Conservation (phyloP, 64 coral and sea anemone species). For the Cladopsammia gracilis region DNA sequence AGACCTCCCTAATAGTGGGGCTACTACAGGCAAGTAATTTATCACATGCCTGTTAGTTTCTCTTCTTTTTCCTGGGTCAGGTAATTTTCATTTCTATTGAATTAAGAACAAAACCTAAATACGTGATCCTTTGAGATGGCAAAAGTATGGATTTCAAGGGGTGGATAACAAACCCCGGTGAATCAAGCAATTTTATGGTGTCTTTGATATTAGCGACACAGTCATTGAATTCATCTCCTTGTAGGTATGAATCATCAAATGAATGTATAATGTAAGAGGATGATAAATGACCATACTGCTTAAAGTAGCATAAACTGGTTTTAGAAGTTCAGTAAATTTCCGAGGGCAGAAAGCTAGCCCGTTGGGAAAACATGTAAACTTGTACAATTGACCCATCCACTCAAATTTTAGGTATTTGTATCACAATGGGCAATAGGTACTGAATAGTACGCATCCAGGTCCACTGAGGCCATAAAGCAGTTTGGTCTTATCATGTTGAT, state of each 20-base stretch:
- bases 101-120: slow-evolving; percentile 53
- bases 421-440: slow-evolving; percentile 21
- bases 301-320: slow-evolving; percentile 44
- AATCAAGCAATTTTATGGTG: slow-evolving; percentile 59
- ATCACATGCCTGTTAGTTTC: slow-evolving; percentile 1
- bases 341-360: slow-evolving; percentile 46
- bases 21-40: not conserved
- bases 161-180: slow-evolving; percentile 52
- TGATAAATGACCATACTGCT: slow-evolving; percentile 51
- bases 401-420: slow-evolving; percentile 52
- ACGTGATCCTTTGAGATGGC: too few relatives aligned
- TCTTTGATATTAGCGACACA: slow-evolving; percentile 50
- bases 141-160: slow-evolving; percentile 49
- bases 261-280: slow-evolving; percentile 26
- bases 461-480: not conserved
- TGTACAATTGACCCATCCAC: slow-evolving; percentile 55
- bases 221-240: slow-evolving; percentile 29
- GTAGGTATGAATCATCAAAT: slow-evolving; percentile 56
- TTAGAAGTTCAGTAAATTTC: slow-evolving; percentile 67
- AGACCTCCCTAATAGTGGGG: not conserved
- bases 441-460: slow-evolving; percentile 21
- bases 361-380: slow-evolving; percentile 71
- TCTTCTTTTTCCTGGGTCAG: slow-evolving; percentile 17
- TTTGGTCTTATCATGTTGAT: not conserved
- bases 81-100: slow-evolving; percentile 29